Evolutionary conservation across 2,797 vertebrate species (phyloP).

Genomic region (Sciaenops ocellatus): DNA sequence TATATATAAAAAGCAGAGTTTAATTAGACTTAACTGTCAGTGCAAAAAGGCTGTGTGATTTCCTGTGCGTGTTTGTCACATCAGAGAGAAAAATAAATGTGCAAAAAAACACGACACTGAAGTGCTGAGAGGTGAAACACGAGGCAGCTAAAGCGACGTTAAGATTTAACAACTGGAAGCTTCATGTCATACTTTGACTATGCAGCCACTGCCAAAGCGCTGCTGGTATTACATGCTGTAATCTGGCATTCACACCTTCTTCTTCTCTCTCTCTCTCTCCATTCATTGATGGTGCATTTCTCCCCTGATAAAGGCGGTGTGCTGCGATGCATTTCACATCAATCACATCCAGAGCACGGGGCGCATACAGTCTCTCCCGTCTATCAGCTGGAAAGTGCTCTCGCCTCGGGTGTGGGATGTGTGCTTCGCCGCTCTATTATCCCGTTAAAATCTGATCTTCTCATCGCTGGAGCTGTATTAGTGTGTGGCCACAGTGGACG

Average conservation of each 20-base stretch:
- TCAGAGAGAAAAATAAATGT: constrained; percentile 21
- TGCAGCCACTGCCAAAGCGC: constrained; percentile 26
- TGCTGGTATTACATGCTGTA: constrained; percentile 50
- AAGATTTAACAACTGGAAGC: constrained; percentile 39
- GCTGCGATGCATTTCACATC: constrained; percentile 78
- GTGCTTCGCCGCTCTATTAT: constrained; percentile 62
- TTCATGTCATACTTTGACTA: constrained; percentile 35
- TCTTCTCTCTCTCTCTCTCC: neutral
- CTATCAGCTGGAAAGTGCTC: constrained; percentile 77
- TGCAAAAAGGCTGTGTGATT: neutral
- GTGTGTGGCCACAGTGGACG: constrained; percentile 35
- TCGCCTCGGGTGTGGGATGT: constrained; percentile 75
- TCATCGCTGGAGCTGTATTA: constrained; percentile 24
- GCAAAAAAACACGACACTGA: constrained; percentile 5
- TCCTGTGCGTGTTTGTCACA: constrained; percentile 25
- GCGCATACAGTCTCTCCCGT: constrained; percentile 70
- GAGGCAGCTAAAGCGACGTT: constrained; percentile 46
- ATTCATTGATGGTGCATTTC: constrained; percentile 66
- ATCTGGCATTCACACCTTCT: constrained; percentile 56
- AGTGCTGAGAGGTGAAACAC: constrained; percentile 36
- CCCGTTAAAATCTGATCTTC: constrained; percentile 51
- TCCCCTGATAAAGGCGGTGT: constrained; percentile 66
- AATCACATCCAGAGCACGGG: constrained; percentile 74
- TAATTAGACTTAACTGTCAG: constrained; percentile 3
- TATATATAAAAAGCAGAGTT: constrained; percentile 8